Base-by-base conservation (phyloP, 1,140 invertebrate genomes). In the Helicoverpa zea region DNA sequence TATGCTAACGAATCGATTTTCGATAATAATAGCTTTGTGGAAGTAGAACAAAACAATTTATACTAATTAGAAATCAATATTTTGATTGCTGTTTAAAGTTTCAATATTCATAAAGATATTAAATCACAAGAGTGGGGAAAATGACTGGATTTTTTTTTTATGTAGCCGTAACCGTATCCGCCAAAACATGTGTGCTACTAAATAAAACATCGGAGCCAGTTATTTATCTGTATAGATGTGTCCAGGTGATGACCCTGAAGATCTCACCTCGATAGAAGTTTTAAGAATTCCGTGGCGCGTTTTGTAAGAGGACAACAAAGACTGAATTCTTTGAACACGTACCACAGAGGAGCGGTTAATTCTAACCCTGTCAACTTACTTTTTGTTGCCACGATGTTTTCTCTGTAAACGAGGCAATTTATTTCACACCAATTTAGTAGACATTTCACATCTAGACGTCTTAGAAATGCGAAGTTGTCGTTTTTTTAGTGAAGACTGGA, bases 291-390 rank as follows among this genome's bases (percentile, higher is more conserved):
- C 80, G 68, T 61, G 61, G 82, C 74, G 75, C 77, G 79, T 81
- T 80, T 52, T 16, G 76, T 70, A 43, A 43, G 54, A 70, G 73
- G 73, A 83, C 80, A 81, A 83, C 84, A 85, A 85, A 84, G 84
- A 74, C 78, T 49, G 80, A 78, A 86, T 89, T 87, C 86, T 80
- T 61, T 84, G 85, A 89, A 89, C 80, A 64, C 82, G 73, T 81
- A 56, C 70, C 82, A 72, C 73, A 54, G 56, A 75, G 56, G 66
- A 78, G 78, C 81, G 79, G 79, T 87, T 84, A 85, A 84, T 85
- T 85, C 73, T 81, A 76, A 63, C 61, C 70, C 85, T 84, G 85
- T 87, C 85, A 86, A 79, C 49, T 81, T 54, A 80, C 29, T 84
- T 88, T 85, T 86, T 85, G 83, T 83, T 68, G 68, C 52, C 52